Conservation (phyloP, 2,797 vertebrate species). For the Rhodeus uyekii region DNA sequence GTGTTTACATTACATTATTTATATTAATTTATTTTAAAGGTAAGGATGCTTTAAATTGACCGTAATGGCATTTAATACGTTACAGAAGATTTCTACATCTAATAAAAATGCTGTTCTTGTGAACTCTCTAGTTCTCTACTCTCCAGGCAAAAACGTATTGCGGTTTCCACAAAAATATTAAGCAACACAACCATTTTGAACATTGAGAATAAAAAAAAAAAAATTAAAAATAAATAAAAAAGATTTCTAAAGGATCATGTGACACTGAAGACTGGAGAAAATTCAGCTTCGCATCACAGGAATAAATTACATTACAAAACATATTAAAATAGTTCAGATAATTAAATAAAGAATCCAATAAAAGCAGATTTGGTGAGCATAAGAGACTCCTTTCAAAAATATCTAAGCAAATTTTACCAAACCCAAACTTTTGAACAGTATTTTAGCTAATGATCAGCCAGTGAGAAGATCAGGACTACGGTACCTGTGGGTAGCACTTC, state of each 20-base stretch:
- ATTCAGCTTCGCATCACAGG: neutral
- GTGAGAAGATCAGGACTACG: neutral
- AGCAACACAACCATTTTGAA: too few species aligned
- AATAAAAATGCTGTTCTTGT: too few species aligned
- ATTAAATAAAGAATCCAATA: too few species aligned
- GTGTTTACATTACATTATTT: too few species aligned
- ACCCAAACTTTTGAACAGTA: neutral
- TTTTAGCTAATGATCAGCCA: neutral
- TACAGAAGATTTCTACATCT: too few species aligned
- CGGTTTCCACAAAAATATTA: too few species aligned
- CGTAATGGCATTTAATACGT: too few species aligned
- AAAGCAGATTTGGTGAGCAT: neutral
- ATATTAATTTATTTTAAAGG: too few species aligned
- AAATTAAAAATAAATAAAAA: too few species aligned
- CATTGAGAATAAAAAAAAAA: too few species aligned
- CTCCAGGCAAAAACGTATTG: too few species aligned
- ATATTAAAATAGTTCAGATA: neutral
- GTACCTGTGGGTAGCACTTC: conserved; percentile 83
- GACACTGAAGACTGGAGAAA: neutral
- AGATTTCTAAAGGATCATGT: neutral
- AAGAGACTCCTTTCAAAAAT: neutral
- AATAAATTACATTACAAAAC: neutral
- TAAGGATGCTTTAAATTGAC: neutral
- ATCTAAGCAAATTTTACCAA: neutral
- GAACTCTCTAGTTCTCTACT: too few species aligned